Percentiles rank a stretch among this genome's conserved stretches.
phyloP scores from a whole-genome alignment of 1,140 invertebrate species.

The Leptinotarsa defecta region DNA sequence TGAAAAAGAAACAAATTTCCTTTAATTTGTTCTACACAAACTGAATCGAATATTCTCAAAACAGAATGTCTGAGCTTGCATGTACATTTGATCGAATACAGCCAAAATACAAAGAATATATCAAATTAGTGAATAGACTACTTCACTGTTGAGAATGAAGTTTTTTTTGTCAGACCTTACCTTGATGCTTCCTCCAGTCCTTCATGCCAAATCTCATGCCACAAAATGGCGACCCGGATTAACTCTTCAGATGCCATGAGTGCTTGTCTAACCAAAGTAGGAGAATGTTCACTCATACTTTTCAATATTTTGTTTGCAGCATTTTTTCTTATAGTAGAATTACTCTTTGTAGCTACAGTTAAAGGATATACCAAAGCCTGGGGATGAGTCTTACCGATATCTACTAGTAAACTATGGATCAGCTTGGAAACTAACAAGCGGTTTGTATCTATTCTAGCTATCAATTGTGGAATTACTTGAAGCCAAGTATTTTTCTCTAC shows the following conservation, averaged over 20 bases:
- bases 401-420: conserved; percentile 91
- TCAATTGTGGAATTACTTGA: conserved; percentile 98
- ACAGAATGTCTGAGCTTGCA: too few species aligned
- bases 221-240: conserved; percentile 96
- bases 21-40: background rate
- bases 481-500: conserved; percentile 99
- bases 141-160: too few species aligned
- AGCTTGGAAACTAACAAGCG: conserved; percentile 83
- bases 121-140: too few species aligned
- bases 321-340: conserved; percentile 74
- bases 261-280: conserved; percentile 90
- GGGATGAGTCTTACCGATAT: conserved; percentile 90
- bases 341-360: conserved; percentile 96
- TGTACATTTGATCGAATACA: too few species aligned
- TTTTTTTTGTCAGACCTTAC: conserved; percentile 30
- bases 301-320: conserved; percentile 96
- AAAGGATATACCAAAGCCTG: conserved; percentile 96
- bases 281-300: conserved; percentile 93
- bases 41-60: too few species aligned
- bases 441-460: conserved; percentile 95
- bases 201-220: conserved; percentile 99
- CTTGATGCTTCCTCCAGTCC: conserved; percentile 94
- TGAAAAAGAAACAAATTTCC: conserved; percentile 33
- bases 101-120: too few species aligned
- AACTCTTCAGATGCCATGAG: conserved; percentile 95